A percentile compares a stretch with the other conserved stretches of the same genome.
These are phyloP conservation scores for Panthera tigris DNA, from an alignment of 2,113 vertebrate genomes.

Conservation along the genomic window DNA sequence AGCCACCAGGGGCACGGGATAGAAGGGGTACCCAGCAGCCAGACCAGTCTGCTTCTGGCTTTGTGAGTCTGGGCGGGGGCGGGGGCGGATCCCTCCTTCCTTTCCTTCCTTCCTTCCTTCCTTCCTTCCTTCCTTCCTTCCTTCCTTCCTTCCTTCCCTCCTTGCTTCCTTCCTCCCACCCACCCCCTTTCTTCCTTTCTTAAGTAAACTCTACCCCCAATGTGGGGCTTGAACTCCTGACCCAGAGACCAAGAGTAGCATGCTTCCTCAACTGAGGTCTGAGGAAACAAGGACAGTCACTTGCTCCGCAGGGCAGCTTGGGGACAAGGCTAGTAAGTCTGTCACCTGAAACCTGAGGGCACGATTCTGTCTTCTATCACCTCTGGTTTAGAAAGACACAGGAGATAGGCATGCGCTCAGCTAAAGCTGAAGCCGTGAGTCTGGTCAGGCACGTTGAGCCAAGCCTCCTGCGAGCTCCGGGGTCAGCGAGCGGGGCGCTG, in stretches of 20 bases:
- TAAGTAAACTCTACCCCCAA: background rate
- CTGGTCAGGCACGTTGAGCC: fast-evolving
- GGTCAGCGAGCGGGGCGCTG: background rate
- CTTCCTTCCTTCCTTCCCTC: too few relatives aligned
- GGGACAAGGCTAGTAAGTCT: background rate
- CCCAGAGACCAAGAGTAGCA: background rate
- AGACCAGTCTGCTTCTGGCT: background rate
- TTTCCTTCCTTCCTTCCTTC: background rate
- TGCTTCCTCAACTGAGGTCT: background rate
- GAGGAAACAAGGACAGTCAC: background rate
- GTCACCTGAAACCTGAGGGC: background rate
- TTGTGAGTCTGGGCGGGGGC: background rate
- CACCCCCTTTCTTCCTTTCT: background rate
- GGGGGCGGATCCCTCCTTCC: background rate
- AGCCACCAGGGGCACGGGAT: background rate
- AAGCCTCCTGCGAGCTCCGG: fast-evolving
- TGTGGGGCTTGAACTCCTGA: background rate
- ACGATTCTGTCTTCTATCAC: background rate
- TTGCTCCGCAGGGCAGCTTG: background rate
- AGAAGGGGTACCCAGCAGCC: background rate
- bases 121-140: background rate
- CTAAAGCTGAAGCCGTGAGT: fast-evolving
- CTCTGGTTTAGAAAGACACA: background rate
- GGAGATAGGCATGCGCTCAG: fast-evolving
- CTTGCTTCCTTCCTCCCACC: too few relatives aligned